Conservation (phyloP, 2,888 invertebrate species). For the Drosophila nigritarsus region DNA sequence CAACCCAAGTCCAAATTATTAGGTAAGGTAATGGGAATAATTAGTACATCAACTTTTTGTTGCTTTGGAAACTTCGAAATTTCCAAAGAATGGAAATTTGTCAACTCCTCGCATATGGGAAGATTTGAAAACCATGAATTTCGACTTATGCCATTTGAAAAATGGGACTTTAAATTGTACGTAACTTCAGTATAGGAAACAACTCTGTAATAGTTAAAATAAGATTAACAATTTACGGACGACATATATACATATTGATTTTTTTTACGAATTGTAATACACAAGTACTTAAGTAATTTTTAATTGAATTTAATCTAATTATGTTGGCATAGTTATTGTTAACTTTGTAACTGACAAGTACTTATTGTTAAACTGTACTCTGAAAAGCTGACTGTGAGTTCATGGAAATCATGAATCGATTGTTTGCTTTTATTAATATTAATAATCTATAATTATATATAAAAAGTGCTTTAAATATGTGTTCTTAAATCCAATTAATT, state of each 20-base stretch:
- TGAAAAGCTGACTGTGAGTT: background rate
- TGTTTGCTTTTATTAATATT: slow-evolving; percentile 2
- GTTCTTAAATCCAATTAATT: slow-evolving; percentile 34
- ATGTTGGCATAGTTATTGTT: slow-evolving; percentile 10
- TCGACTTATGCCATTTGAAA: background rate
- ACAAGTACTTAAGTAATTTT: slow-evolving; percentile 1
- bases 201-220: background rate
- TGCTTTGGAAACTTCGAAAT: background rate
- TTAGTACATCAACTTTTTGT: background rate
- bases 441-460: slow-evolving; percentile 1
- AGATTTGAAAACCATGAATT: background rate
- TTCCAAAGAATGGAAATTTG: background rate
- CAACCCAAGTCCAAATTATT: background rate
- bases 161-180: background rate
- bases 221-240: background rate
- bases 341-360: slow-evolving; percentile 2
- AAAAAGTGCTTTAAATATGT: slow-evolving; percentile 15
- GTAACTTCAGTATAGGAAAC: background rate
- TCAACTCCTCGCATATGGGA: background rate
- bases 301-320: background rate
- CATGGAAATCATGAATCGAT: background rate
- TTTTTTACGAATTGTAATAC: background rate
- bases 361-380: slow-evolving; percentile 1
- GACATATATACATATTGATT: background rate
- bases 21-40: background rate